Conservation (phyloP, 2,888 invertebrate genomes). For the Eugnorisma glareosa region DNA sequence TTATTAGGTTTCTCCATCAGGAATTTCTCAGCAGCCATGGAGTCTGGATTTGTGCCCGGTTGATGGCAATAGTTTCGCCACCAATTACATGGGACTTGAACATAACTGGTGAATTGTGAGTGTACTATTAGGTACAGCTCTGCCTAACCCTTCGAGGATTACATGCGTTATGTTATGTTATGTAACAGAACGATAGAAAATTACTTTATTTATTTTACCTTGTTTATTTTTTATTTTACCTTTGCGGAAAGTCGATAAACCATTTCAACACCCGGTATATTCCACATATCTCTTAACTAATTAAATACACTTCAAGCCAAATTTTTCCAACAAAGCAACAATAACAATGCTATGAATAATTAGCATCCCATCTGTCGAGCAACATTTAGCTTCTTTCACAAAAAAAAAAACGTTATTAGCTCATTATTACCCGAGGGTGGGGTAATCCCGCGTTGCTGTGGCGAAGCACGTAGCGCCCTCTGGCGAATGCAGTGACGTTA, state of each 20-base stretch:
- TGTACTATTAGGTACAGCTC: no score
- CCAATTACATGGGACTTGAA: no score
- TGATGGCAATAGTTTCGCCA: no score
- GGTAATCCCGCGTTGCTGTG: constrained; percentile 60
- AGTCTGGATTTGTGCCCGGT: no score
- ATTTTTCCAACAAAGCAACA: constrained; percentile 10
- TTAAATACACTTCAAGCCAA: constrained; percentile 9
- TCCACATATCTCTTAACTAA: background rate
- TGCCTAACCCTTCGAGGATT: no score
- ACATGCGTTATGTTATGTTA: background rate
- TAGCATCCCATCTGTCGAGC: constrained; percentile 52
- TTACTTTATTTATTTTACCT: no score
- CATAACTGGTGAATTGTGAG: no score
- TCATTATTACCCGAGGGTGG: constrained; percentile 58
- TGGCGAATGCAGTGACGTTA: constrained; percentile 20
- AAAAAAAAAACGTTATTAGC: constrained; percentile 62
- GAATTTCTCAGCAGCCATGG: no score
- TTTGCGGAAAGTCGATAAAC: background rate
- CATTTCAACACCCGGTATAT: background rate
- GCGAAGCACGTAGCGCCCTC: constrained; percentile 60
- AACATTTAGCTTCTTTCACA: constrained; percentile 32
- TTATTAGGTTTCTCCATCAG: no score
- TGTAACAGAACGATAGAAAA: background rate
- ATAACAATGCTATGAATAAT: constrained; percentile 36
- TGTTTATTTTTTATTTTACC: no score